Base-by-base conservation (phyloP, 2,113 vertebrate genomes). In the Thalassarche chlororhynchos region DNA sequence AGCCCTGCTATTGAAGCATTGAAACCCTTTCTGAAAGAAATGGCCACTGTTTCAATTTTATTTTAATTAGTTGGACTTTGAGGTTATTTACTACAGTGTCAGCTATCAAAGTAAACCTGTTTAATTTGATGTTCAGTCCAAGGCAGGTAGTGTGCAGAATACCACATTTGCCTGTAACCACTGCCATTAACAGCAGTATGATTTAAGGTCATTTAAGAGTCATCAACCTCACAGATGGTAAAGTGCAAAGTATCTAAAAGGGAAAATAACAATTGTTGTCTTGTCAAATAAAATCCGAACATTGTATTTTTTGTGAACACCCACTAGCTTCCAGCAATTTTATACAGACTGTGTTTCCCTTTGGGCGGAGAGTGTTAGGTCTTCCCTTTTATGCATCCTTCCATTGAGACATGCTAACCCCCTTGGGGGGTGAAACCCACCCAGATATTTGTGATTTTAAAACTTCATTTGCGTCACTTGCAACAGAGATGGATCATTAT, bases 381-480 rank as follows among this genome's bases (percentile, higher is more conserved):
- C 96, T 97, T 98, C 97, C 97, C 97, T 91, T 88, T 95, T 89
- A 98, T 97, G 98, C 98, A 98, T 98, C 98, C 98, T 98, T 98
- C 98, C 97, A 98, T 97, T 98, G 98, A 98, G 98, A 98, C 87
- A 58, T 29, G 82, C 74, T 61, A 89, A 96, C 54, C 96, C 98
- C 94, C 98, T 51, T 13, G 93, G 98, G 95, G 98, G 98, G 93
- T 95, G 97, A 96, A 98, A 98, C 97, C 98, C 98, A 99, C 98
- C 99, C 99, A 99, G 97, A 98, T 97, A 98, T 97, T 98, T 97
- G 98, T 98, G 96, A 98, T 96, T 98, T 98, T 97, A 89, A 98
- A 98, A 98, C 98, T 97, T 98, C 98, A 98, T 98, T 98, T 99
- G 98, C 99, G 98, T 99, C 99, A 99, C 98, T 97, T 98, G 75